Conservation (phyloP, 2,113 vertebrate species). For the Bagarius yarrelli region DNA sequence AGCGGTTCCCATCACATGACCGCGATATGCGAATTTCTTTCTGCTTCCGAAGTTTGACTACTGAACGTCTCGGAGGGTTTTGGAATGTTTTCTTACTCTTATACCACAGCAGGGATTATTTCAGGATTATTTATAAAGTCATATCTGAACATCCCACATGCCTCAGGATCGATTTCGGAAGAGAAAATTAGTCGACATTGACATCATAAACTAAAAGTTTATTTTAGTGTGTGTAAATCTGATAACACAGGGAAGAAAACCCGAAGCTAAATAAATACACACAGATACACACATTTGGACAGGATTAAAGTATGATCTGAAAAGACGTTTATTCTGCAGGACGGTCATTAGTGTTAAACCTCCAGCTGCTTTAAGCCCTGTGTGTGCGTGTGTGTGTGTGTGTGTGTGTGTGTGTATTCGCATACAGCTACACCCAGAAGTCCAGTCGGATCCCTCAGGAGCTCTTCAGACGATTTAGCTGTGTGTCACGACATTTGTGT, state of each 20-base stretch:
- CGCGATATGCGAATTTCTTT: too few relatives aligned
- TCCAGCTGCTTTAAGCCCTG: background rate
- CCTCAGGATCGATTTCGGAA: too few relatives aligned
- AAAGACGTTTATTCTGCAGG: conserved; percentile 4
- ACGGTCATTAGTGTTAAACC: background rate
- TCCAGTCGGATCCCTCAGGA: background rate
- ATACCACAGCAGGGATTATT: too few relatives aligned
- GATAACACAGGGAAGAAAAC: background rate
- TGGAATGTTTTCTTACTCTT: too few relatives aligned
- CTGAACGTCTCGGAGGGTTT: too few relatives aligned
- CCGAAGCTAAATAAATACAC: background rate
- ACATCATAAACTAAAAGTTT: too few relatives aligned
- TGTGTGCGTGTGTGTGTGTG: background rate
- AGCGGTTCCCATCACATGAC: too few relatives aligned
- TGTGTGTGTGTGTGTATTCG: background rate
- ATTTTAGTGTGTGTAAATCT: background rate
- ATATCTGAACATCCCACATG: too few relatives aligned
- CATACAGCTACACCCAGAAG: background rate
- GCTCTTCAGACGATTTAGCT: background rate
- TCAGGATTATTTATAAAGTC: too few relatives aligned
- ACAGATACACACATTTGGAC: background rate
- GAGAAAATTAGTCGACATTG: too few relatives aligned
- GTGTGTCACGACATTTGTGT: background rate
- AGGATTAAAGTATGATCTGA: background rate
- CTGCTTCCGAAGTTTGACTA: too few relatives aligned